Conservation (phyloP, 2,888 invertebrate genomes). For the Hesperia comma region DNA sequence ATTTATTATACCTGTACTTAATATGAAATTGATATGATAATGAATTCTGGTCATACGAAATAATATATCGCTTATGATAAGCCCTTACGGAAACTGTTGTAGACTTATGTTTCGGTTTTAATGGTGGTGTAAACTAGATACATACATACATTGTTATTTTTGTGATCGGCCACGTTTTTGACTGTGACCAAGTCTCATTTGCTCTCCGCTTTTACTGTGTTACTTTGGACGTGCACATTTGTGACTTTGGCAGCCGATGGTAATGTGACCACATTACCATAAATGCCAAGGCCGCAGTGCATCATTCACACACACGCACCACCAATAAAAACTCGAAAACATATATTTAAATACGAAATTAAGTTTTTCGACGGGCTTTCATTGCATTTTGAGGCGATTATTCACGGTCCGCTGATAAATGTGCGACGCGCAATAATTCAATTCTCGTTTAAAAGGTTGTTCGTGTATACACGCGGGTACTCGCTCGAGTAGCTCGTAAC, state of each 20-base stretch:
- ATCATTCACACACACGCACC: constrained; percentile 33
- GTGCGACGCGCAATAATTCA: constrained; percentile 78
- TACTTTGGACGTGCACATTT: constrained; percentile 1
- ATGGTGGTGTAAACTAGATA: not conserved
- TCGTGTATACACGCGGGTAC: constrained; percentile 53
- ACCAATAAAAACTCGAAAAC: constrained; percentile 58
- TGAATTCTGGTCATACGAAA: constrained; percentile 7
- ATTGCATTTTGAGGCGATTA: constrained; percentile 74
- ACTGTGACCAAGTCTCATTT: too few relatives aligned
- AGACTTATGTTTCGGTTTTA: not conserved
- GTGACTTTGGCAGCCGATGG: constrained; percentile 3
- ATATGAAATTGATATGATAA: constrained; percentile 14
- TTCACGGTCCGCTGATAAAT: constrained; percentile 77
- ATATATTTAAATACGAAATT: constrained; percentile 79
- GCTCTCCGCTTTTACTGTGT: not conserved
- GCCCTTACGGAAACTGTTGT: not conserved
- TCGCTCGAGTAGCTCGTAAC: constrained; percentile 47
- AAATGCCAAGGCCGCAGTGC: constrained; percentile 19
- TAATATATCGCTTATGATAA: not conserved
- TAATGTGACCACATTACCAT: constrained; percentile 27
- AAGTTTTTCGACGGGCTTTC: constrained; percentile 77
- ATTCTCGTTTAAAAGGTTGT: constrained; percentile 74
- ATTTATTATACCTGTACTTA: constrained; percentile 19
- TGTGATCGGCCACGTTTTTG: too few relatives aligned
- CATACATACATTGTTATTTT: too few relatives aligned